Evolutionary conservation across 2,113 vertebrate genomes (phyloP), one percentile per base, ranked within the genome.

Genomic region (Paraplagusia blochii): DNA sequence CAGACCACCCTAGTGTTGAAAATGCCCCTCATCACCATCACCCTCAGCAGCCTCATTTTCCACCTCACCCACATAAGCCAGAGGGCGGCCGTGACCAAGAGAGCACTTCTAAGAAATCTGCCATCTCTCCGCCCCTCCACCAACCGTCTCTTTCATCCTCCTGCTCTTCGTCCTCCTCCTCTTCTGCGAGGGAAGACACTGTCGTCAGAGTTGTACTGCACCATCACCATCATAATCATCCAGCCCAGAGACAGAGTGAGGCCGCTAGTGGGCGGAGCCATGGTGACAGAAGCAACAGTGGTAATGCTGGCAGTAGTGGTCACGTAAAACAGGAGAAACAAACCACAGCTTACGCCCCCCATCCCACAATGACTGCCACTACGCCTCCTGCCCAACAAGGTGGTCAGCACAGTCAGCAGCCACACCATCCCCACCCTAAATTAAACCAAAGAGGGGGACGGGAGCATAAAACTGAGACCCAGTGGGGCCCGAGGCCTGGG

Each of bases 401-500:
- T 33, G 47, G 72, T 45, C 87, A n/a, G n/a, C n/a, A 87, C 22
- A 33, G 60, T 50, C 85, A 72, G 29, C 82, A 70, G 53, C 87
- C 85, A 51, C 89, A 83, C 38, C 87, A 90, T 61, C 76, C 85
- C 53, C 88, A 91, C 66, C 81, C 84, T 34, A 91, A 88, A 72
- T 43, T 79, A 50, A 88, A 82, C 85, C 74, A 90, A 82, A 49
- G 91, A 86, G 79, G 92, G 12, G 75, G 91, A 3, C 91, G 94
- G 11, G 94, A 96, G 46, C 92, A 91, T 77, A 94, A 92, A 79
- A 95, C 93, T 0, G 95, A 95, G 69, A 96, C 95, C 1, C 93
- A 95, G 40, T 96, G 95, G 95, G 95, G 95, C 3, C 95, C 95
- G 12, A 89, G 94, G 3, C 94, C 95, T 11, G 92, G 93, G 62